Evolutionary conservation across 2,113 vertebrate species (phyloP), one percentile per base, ranked within the genome.

Genomic region (Rhadina sibilatrix): DNA sequence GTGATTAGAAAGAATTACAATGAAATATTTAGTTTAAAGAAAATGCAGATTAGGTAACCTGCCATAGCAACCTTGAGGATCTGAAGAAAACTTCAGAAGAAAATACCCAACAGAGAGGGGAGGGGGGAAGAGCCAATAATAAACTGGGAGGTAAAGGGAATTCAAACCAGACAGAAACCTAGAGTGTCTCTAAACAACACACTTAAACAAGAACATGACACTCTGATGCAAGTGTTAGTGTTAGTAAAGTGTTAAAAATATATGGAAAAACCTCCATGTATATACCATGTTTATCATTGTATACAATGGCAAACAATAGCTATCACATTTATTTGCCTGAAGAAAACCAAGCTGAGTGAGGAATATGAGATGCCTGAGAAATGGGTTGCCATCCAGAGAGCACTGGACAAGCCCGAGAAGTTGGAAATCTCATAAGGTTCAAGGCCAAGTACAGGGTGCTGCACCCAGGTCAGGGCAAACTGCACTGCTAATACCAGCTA

Each of bases 241-340:
- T 68, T 82, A 40, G 8, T 49, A 76, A 90, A 92, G n/a, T 53
- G 1, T 60, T 64, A 37, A 31, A 50, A 61, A 35, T 23, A n/a
- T 14, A 66, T 14, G 12, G 27, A 20, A 52, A 54, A 44, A 0
- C 0, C 0, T 2, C 0, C 9, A 52, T 60, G 2, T 50, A 24
- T 50, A 24, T 54, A 40, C 16, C 8, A 7, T 25, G 18, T 22
- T 69, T 31, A 28, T 5, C 21, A 4, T 31, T 30, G 6, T 33
- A 49, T 28, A n/a, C 5, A 63, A 15, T 40, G 17, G 8, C 15
- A 71, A 68, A 31, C 12, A 70, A 31, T 9, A 35, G 3, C 10
- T 53, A 19, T 49, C 3, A 9, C 9, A 37, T 25, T 59, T 68
- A 18, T 76, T 77, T 83, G 2, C 46, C 22, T 60, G 47, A 78